Base-by-base conservation (phyloP, 2,113 vertebrate species). In the Lucifuga dentata region DNA sequence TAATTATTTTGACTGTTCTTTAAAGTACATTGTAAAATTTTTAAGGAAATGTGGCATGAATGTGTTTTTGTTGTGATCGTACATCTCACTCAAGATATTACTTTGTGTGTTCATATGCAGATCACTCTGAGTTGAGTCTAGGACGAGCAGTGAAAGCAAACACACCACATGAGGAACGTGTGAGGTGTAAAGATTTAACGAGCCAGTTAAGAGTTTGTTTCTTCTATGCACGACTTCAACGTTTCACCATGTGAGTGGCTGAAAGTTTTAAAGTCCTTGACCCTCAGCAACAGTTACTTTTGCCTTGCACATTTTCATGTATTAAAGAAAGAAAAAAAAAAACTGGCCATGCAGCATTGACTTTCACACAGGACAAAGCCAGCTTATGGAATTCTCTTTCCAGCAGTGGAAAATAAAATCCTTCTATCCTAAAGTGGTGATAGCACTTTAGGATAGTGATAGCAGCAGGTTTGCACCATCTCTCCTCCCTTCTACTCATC, bases 351-450 rank as follows among this genome's bases (percentile, higher is more conserved):
- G 11, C 20, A 33, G 60, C 51, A 67, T 75, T 49, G 11, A 32
- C 63, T 85, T 69, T 77, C 53, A 73, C 67, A 74, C 51, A 73
- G 52, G 48, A 59, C 73, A 72, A 48, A 67, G 26, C 35, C 76
- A 77, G 53, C 12, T 46, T 19, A 19, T 19, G 24, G 76, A 76
- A 71, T 73, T 58, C 53, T 65, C 48, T 59, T 50, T 68, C 57
- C 51, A 66, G 32, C 3, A 69, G 5, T 32, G 35, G 36, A 51
- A 72, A 59, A 78, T 19, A 73, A 65, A 73, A 73, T 50, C 69
- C 67, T 67, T 21, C 68, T 1, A 3, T 68, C 17, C 19, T 40
- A 40, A 19, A 49, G 49, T 67, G 77, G n/a, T n/a, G n/a, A n/a
- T n/a, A n/a, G n/a, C n/a, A n/a, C n/a, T n/a, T n/a, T n/a, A n/a